Evolutionary conservation across 2,797 vertebrate genomes (phyloP).

Genomic region (Ispidina picta): DNA sequence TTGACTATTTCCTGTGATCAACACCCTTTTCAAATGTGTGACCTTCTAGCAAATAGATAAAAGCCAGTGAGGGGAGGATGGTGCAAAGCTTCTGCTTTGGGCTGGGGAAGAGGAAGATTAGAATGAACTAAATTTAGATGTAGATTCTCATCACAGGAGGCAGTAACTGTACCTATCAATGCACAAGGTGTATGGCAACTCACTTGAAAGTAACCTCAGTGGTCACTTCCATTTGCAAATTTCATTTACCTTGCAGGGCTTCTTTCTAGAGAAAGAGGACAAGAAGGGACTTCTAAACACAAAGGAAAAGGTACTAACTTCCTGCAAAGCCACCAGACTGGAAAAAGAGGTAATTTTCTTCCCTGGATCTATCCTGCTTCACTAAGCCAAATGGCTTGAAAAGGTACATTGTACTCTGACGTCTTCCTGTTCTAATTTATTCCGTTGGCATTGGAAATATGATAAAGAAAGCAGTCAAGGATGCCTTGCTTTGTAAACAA

Average conservation of each 20-base stretch:
- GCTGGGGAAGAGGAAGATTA: background rate
- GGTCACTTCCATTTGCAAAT: background rate
- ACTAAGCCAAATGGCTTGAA: slow-evolving; percentile 22
- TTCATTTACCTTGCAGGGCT: background rate
- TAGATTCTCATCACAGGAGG: background rate
- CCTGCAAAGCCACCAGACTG: slow-evolving; percentile 33
- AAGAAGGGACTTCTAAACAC: background rate
- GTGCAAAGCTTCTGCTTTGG: background rate
- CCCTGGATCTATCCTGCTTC: slow-evolving; percentile 24
- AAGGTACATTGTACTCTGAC: slow-evolving; percentile 3
- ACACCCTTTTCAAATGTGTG: background rate
- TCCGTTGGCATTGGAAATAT: slow-evolving; percentile 42
- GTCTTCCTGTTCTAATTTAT: slow-evolving; percentile 51
- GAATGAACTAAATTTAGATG: background rate
- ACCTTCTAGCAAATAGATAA: background rate
- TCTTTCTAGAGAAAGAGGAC: background rate
- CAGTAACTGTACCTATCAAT: background rate
- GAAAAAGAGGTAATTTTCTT: slow-evolving; percentile 59
- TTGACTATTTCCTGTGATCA: background rate
- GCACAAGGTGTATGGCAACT: background rate
- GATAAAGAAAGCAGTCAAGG: slow-evolving; percentile 56
- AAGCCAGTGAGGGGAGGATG: background rate
- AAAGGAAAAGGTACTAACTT: background rate
- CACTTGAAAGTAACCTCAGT: background rate
- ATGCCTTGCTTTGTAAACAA: slow-evolving; percentile 54